These are phyloP conservation scores for Pseudotriccus pelzelni DNA, from an alignment of 2,797 vertebrate species.

Conservation along the genomic window DNA sequence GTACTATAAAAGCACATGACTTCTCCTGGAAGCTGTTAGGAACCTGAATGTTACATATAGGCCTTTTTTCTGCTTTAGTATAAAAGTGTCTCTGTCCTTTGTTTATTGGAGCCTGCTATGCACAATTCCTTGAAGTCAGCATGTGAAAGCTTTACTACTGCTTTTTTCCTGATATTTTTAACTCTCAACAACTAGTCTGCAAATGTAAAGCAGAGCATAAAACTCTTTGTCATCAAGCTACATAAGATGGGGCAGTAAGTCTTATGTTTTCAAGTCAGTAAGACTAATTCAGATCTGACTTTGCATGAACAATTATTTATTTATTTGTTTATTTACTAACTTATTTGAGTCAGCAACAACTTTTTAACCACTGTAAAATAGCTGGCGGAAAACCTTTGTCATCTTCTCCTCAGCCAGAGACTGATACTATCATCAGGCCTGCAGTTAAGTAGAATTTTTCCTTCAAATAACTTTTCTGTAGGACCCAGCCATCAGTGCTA, in stretches of 20 bases:
- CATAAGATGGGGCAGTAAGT: background rate
- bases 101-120: background rate
- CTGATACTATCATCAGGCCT: background rate
- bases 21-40: conserved; percentile 19
- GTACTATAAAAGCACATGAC: background rate
- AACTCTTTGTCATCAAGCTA: background rate
- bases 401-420: background rate
- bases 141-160: background rate
- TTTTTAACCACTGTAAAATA: background rate
- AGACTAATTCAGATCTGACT: background rate
- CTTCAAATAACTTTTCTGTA: background rate
- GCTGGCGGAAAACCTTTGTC: background rate
- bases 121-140: conserved; percentile 11
- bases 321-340: background rate
- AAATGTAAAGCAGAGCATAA: background rate
- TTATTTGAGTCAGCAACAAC: background rate
- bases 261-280: background rate
- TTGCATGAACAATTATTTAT: background rate
- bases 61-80: background rate
- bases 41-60: background rate
- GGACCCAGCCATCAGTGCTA: background rate
- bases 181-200: background rate
- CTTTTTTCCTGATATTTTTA: background rate
- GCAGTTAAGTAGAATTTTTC: background rate
- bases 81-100: background rate